A percentile compares a stretch with the other conserved stretches of the same genome.
Evolutionary conservation across 2,797 vertebrate species (phyloP).

Genomic region (Hemibagrus guttatus): DNA sequence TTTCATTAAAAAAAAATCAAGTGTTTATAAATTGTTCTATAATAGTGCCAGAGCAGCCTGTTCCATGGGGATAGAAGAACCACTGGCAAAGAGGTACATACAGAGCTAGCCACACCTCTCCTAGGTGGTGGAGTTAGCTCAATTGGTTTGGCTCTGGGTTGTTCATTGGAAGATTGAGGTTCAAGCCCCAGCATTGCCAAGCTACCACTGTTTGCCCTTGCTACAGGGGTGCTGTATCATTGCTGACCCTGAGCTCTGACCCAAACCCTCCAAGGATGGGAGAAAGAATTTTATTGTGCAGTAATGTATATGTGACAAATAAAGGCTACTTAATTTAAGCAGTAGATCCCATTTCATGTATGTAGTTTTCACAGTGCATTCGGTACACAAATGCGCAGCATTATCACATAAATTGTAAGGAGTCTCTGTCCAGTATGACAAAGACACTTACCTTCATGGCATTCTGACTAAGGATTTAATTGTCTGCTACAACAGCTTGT

Average conservation of each 20-base stretch:
- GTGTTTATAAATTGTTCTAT: too few relatives aligned
- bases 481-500: not conserved
- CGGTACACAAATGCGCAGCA: not conserved
- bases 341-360: not conserved
- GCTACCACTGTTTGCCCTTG: too few relatives aligned
- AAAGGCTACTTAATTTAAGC: not conserved
- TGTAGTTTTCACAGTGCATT: not conserved
- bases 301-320: too few relatives aligned
- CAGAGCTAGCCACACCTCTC: not conserved
- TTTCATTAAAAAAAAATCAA: too few relatives aligned
- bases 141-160: too few relatives aligned
- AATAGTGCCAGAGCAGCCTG: not conserved
- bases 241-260: too few relatives aligned
- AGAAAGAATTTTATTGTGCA: too few relatives aligned
- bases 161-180: too few relatives aligned
- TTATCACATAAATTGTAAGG: not conserved
- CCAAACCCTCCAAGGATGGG: too few relatives aligned
- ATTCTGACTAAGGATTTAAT: not conserved
- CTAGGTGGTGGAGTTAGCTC: too few relatives aligned
- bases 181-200: too few relatives aligned
- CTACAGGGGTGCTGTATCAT: too few relatives aligned
- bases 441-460: not conserved
- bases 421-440: not conserved
- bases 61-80: not conserved
- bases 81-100: not conserved